These are phyloP conservation scores for Scolopax bukidnonensis DNA, from an alignment of 2,797 vertebrate genomes.

Conservation along the genomic window DNA sequence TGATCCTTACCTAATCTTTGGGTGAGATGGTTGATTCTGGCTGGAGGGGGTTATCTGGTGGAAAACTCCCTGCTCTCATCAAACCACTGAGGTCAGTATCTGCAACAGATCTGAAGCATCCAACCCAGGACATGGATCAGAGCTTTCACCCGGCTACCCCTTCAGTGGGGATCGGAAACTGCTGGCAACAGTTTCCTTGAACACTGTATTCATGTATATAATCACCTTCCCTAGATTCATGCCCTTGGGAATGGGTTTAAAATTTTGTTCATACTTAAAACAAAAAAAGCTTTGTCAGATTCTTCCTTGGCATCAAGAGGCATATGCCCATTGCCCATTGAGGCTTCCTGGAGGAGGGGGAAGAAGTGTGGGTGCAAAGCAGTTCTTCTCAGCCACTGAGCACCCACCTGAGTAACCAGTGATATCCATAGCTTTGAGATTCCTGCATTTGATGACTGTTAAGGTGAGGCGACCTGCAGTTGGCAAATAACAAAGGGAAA, in stretches of 20 bases:
- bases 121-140: neutral
- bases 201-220: no score
- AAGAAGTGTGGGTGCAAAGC: neutral
- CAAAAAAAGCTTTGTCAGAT: neutral
- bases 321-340: rapidly evolving
- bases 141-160: neutral
- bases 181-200: neutral
- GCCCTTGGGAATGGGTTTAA: neutral
- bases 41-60: neutral
- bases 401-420: slow-evolving; percentile 95
- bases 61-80: neutral
- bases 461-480: slow-evolving; percentile 96
- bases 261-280: neutral
- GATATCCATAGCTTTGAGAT: slow-evolving; percentile 99
- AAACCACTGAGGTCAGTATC: neutral
- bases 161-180: neutral
- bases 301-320: neutral
- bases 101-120: neutral
- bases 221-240: neutral
- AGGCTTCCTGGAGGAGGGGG: neutral
- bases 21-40: neutral
- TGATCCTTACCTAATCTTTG: neutral
- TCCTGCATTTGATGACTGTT: slow-evolving; percentile 98
- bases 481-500: slow-evolving; percentile 97
- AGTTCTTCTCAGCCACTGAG: neutral